A percentile compares a stretch with the other conserved stretches of the same genome.
These are phyloP conservation scores for Ramphastos sulfuratus DNA, from an alignment of 2,113 vertebrate species.

Conservation along the genomic window DNA sequence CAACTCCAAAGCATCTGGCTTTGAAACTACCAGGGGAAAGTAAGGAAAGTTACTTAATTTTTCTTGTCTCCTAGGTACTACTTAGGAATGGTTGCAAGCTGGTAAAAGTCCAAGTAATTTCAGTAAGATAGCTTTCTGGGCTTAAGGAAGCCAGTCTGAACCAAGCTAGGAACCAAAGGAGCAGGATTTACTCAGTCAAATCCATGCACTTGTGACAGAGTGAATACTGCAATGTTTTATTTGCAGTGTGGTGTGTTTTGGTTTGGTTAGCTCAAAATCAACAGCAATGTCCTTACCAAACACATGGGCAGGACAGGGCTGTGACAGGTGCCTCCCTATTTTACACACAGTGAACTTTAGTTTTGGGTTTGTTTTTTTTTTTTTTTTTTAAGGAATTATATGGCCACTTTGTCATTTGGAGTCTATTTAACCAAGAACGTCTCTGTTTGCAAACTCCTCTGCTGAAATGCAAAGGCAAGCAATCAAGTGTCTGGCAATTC, in stretches of 20 bases:
- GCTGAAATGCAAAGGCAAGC: neutral
- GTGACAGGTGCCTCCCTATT: neutral
- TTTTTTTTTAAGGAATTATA: neutral
- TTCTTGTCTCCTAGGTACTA: neutral
- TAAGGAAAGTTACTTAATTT: constrained; percentile 59
- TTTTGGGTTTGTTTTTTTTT: neutral
- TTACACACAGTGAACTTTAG: neutral
- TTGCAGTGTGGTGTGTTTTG: neutral
- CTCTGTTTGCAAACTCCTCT: neutral
- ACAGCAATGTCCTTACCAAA: neutral
- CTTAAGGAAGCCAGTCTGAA: neutral
- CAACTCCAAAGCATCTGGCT: constrained; percentile 43
- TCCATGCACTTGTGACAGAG: neutral
- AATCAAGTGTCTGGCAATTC: neutral
- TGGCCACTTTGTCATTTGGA: neutral
- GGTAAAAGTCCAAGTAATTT: neutral
- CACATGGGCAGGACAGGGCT: neutral
- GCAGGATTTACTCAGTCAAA: neutral
- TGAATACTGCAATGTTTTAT: neutral
- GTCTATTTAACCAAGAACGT: neutral
- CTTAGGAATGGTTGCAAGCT: neutral
- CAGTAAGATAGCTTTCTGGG: neutral
- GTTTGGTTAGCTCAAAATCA: neutral
- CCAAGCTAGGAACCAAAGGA: neutral
- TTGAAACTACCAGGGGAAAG: constrained; percentile 78